Conservation (phyloP, 2,113 vertebrate species). For the Odobenus rosmarus region DNA sequence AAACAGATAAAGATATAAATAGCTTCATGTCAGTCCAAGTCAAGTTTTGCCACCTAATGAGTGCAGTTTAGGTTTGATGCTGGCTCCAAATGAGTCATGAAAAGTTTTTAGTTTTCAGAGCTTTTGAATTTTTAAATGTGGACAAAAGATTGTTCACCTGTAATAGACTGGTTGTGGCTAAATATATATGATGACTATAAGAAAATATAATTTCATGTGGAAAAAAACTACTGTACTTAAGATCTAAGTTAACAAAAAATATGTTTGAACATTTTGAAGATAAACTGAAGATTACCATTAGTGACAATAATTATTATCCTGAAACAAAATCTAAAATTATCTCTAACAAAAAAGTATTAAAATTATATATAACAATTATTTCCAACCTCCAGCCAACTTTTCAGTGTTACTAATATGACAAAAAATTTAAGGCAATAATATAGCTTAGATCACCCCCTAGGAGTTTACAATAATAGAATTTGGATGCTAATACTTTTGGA, state of each 20-base stretch:
- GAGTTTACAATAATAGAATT: slow-evolving; percentile 3
- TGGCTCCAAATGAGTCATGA: not conserved
- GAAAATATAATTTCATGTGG: not conserved
- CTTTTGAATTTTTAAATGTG: not conserved
- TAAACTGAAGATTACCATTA: not conserved
- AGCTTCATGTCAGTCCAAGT: not conserved
- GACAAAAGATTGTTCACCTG: not conserved
- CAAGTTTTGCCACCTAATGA: not conserved
- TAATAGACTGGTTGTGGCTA: not conserved
- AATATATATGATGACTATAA: not conserved
- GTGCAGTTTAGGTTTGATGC: not conserved
- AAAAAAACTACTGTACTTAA: not conserved
- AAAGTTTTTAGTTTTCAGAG: not conserved
- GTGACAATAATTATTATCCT: not conserved
- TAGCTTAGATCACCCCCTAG: not conserved
- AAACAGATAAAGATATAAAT: not conserved
- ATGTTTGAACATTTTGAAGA: not conserved
- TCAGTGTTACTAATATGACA: not conserved
- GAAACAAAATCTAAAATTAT: not conserved
- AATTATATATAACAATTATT: not conserved
- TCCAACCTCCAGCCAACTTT: not conserved
- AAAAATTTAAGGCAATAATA: not conserved
- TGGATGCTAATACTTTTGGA: not conserved
- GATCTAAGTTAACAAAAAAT: not conserved
- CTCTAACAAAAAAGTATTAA: not conserved